Evolutionary conservation across 2,888 invertebrate genomes (phyloP), one percentile per base, ranked within the genome.

Genomic region (Drosophila longiperda): DNA sequence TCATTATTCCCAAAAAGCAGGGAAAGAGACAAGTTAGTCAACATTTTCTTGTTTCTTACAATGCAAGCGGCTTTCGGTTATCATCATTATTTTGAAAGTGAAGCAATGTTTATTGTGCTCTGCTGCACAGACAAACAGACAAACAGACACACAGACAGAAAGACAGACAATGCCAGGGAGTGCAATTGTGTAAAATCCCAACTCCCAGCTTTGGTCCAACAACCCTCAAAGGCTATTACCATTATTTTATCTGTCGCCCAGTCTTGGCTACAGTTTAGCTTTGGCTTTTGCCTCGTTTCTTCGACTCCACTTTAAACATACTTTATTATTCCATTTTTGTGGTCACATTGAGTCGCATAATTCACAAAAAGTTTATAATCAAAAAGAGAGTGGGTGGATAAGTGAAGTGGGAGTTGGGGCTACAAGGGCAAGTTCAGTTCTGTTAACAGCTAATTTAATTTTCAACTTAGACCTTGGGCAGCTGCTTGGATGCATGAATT

Each of bases 381-480:
- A 77, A 75, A 64, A 67, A n/a, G 15, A 26, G 32, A 12, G 38
- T 11, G 17, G 11, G 34, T 9, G 12, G 0, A 6, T 7, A n/a
- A 23, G 1, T 7, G 9, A 1, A 0, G 23, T n/a, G n/a, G n/a
- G n/a, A n/a, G n/a, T n/a, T n/a, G 1, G 26, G 15, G 5, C 2
- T 15, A 40, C 38, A 50, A 38, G 23, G n/a, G 40, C 45, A 58
- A 63, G 50, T 20, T 26, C 52, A 40, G 15, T 45, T 54, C 11
- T 54, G 64, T 70, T 79, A 66, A 55, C 62, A 80, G 66, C 71
- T 88, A 85, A 84, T 86, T 84, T 75, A 66, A 81, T 88, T 88
- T 75, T 53, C 48, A 61, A 59, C 59, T 73, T 38, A 50, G 40
- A 55, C 50, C 71, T 50, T 50, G 59, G 42, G 45, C 42, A 36